Percentiles rank a stretch among this genome's conserved stretches.
These are phyloP conservation scores for Drosophila macrospina DNA, from an alignment of 2,888 invertebrate species.

Conservation along the genomic window DNA sequence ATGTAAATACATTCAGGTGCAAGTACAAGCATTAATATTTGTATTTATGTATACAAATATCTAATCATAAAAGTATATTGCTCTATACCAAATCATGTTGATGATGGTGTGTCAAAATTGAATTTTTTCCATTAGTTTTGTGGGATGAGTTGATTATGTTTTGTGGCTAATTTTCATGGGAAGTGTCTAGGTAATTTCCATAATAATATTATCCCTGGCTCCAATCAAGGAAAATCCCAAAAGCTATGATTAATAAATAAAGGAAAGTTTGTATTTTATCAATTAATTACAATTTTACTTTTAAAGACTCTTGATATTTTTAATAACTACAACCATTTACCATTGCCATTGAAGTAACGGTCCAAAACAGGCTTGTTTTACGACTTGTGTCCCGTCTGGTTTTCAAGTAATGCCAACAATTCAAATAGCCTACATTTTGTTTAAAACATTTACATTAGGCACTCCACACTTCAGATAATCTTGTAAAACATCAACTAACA, in stretches of 20 bases:
- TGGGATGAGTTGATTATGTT: conserved; percentile 43
- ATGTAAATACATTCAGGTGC: too few relatives aligned
- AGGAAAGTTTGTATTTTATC: neutral
- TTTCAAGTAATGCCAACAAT: neutral
- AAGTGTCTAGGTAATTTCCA: conserved; percentile 34
- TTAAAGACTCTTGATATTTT: neutral
- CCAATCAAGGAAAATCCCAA: neutral
- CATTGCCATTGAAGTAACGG: neutral
- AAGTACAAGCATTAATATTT: too few relatives aligned
- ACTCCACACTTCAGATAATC: neutral
- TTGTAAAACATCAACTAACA: neutral
- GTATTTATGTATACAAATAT: too few relatives aligned
- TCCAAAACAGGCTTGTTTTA: neutral
- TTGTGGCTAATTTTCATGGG: conserved; percentile 35
- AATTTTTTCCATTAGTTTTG: conserved; percentile 18
- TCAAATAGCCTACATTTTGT: too few relatives aligned
- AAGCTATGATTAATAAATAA: neutral
- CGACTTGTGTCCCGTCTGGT: neutral
- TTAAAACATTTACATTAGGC: neutral
- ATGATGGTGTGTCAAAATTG: conserved; percentile 41
- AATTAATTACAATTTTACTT: neutral
- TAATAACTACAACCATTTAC: neutral
- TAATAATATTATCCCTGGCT: too few relatives aligned
- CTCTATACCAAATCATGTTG: neutral
- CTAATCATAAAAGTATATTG: neutral